Evolutionary conservation across 2,888 invertebrate genomes (phyloP), one percentile per base, ranked within the genome.

Genomic region (Plutella xylostella): DNA sequence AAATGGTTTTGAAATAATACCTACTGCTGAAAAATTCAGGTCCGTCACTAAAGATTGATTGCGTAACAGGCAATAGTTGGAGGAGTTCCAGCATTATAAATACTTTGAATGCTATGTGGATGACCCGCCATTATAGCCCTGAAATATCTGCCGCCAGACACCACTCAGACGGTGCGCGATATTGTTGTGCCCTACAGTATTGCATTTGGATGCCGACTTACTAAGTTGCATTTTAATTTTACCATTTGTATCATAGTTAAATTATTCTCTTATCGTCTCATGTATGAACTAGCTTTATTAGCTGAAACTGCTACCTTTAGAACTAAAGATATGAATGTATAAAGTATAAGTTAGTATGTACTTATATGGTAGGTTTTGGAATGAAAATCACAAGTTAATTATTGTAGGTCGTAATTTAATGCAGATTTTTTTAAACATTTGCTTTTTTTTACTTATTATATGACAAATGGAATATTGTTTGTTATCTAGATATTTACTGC

Each of bases 381-480:
- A 73, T 67, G 62, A 78, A 72, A 79, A 70, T 58, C 62, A 53
- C 53, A 59, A 63, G 45, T 65, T 71, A 64, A 76, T 77, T 79
- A 80, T 75, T 80, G 78, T 82, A 82, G 80, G 80, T 83, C 80
- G 80, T 82, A 82, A 80, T 83, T 83, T 82, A 83, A 82, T 82
- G 80, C 76, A 74, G 72, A 79, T 82, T 75, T 73, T 77, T 82
- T 78, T 76, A 73, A 78, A 78, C 77, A 77, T 78, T 79, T 75
- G 72, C 69, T 72, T 78, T 72, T 75, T 72, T 22, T 80, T 71
- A 76, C 77, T 80, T 83, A 80, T 74, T 79, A 78, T 80, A 83
- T 80, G 82, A 82, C 82, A 82, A 68, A 82, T 83, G 83, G 83
- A 83, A 83, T 83, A 83, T 79, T 80, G 77, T 77, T 80, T 72